These are phyloP conservation scores for Drosophila quinaria DNA, from an alignment of 2,888 invertebrate species.

Conservation along the genomic window DNA sequence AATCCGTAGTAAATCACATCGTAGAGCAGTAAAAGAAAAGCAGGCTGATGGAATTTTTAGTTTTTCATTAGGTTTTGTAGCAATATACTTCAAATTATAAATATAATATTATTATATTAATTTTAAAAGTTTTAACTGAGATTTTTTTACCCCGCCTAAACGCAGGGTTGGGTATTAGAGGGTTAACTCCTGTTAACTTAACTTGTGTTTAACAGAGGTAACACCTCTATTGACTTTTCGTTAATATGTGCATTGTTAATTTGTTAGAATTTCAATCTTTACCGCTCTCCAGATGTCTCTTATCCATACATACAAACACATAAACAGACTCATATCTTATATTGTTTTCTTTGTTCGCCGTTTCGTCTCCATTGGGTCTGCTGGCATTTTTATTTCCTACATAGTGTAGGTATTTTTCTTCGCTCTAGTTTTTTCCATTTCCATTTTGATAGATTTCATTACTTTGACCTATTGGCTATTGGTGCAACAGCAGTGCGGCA, in stretches of 20 bases:
- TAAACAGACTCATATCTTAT: slow-evolving; percentile 9
- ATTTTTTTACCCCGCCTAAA: no score
- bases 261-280: not conserved
- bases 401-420: slow-evolving; percentile 9
- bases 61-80: no score
- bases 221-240: not conserved
- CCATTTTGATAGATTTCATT: slow-evolving; percentile 31
- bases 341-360: slow-evolving; percentile 1
- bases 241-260: slow-evolving; percentile 8
- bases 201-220: no score
- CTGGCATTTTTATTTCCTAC: slow-evolving; percentile 34
- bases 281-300: not conserved
- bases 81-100: no score
- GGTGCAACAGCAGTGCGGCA: slow-evolving; percentile 26
- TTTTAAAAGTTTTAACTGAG: no score
- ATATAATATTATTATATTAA: no score
- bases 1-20: no score
- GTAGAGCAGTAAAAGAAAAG: no score
- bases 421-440: slow-evolving; percentile 14
- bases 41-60: no score
- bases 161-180: no score
- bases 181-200: no score
- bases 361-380: not conserved
- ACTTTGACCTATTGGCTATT: slow-evolving; percentile 25
- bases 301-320: not conserved